Evolutionary conservation across 2,888 invertebrate species (phyloP).

Genomic region (Scaeva pyrastri): DNA sequence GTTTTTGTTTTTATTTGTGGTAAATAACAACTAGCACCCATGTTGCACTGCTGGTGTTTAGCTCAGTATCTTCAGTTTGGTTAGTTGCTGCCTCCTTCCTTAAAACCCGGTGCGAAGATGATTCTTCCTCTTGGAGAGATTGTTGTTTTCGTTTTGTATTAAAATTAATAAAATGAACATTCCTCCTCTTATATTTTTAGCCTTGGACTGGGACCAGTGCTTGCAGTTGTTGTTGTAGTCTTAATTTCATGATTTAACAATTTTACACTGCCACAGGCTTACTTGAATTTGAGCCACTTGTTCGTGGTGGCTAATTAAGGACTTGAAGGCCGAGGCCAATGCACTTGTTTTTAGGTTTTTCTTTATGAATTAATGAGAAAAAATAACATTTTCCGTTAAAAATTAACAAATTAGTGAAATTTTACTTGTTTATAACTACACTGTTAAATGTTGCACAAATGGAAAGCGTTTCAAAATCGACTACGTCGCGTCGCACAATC

Average conservation of each 20-base stretch:
- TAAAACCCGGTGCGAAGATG: not conserved
- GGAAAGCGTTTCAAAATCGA: constrained; percentile 53
- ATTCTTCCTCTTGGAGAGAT: constrained; percentile 35
- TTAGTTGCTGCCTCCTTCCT: constrained; percentile 2
- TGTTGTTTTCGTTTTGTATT: not conserved
- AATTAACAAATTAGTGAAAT: constrained; percentile 54
- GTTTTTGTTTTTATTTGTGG: constrained; percentile 56
- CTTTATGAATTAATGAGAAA: not conserved
- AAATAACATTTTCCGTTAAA: constrained; percentile 27
- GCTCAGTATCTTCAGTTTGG: not conserved
- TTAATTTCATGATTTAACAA: constrained; percentile 64
- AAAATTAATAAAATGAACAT: constrained; percentile 12
- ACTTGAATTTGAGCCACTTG: constrained; percentile 10
- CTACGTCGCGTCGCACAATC: constrained; percentile 33
- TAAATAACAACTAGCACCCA: constrained; percentile 62
- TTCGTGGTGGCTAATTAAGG: constrained; percentile 30
- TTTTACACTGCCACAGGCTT: constrained; percentile 18
- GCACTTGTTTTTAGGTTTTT: constrained; percentile 25
- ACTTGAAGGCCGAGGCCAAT: constrained; percentile 55
- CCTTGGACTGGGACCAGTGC: constrained; percentile 40
- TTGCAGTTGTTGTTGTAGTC: constrained; percentile 28
- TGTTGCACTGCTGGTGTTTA: constrained; percentile 43
- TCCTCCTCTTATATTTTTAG: not conserved
- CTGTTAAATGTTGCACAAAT: constrained; percentile 46
- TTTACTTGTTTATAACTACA: constrained; percentile 16